phyloP scores from a whole-genome alignment of 2,797 vertebrate genomes.

The Gambelia wislizenii region DNA sequence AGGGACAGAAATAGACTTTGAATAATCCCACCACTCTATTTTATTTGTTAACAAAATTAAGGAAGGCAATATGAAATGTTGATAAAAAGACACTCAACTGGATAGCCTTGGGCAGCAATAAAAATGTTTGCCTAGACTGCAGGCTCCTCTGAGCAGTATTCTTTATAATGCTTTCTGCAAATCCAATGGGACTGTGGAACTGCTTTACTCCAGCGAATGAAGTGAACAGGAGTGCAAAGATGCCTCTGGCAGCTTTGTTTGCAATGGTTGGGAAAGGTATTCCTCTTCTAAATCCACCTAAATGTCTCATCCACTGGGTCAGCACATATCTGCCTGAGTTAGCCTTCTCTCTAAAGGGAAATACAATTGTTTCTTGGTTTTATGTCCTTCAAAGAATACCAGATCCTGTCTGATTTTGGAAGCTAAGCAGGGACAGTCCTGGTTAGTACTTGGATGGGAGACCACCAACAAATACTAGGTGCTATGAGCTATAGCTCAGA shows the following conservation, averaged over 20 bases:
- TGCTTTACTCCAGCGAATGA: constrained; percentile 42
- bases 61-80: constrained; percentile 3
- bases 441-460: too few species aligned
- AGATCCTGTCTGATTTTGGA: too few species aligned
- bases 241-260: constrained; percentile 51
- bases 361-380: too few species aligned
- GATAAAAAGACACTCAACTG: constrained; percentile 24
- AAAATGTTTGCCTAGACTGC: not conserved
- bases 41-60: constrained; percentile 66
- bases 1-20: not conserved
- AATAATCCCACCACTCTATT: not conserved
- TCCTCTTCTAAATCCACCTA: not conserved
- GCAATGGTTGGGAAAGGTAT: not conserved
- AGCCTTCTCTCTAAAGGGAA: not conserved
- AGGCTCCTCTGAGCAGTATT: constrained; percentile 44
- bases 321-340: not conserved
- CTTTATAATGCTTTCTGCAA: constrained; percentile 48
- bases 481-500: too few species aligned
- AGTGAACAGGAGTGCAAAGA: constrained; percentile 37
- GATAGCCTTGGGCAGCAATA: constrained; percentile 50
- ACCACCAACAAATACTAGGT: too few species aligned
- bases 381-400: too few species aligned
- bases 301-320: not conserved
- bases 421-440: too few species aligned
- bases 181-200: constrained; percentile 33